Evolutionary conservation across 2,113 vertebrate species (phyloP).

Genomic region (Gila orcuttii): DNA sequence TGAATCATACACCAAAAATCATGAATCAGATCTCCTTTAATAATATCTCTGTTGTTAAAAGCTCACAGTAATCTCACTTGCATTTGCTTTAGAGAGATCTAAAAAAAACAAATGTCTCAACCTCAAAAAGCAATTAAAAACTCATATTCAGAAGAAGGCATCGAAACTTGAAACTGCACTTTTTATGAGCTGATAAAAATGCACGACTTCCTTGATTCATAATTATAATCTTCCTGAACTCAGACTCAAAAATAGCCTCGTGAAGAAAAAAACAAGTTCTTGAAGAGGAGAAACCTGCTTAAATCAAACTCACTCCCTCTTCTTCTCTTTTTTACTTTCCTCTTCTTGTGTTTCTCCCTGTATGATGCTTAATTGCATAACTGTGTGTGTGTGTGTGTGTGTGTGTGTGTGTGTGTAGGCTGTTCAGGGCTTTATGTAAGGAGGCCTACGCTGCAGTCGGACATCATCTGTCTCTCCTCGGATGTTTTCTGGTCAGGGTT

Average conservation of each 20-base stretch:
- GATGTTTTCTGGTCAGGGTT: slow-evolving; percentile 9
- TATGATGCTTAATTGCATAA: slow-evolving; percentile 51
- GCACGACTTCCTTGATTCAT: slow-evolving; percentile 1
- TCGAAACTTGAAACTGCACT: neutral
- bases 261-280: slow-evolving; percentile 9
- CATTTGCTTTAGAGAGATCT: neutral
- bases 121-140: neutral
- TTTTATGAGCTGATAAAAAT: slow-evolving; percentile 18
- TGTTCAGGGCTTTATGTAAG: slow-evolving; percentile 53
- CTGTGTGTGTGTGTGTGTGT: neutral
- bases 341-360: slow-evolving; percentile 9
- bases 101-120: too few relatives aligned
- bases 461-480: slow-evolving; percentile 13
- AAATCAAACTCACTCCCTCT: slow-evolving; percentile 14
- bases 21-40: neutral
- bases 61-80: neutral
- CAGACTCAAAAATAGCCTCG: slow-evolving; percentile 23
- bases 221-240: slow-evolving; percentile 25
- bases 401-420: slow-evolving; percentile 49
- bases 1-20: neutral
- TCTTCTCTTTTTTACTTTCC: neutral
- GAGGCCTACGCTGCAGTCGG: slow-evolving; percentile 46
- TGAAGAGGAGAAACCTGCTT: neutral
- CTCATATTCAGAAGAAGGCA: neutral
- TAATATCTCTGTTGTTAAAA: neutral